A percentile compares a stretch with the other conserved stretches of the same genome.
Evolutionary conservation across 1,140 invertebrate genomes (phyloP).

Genomic region (Eupeodes corollae): DNA sequence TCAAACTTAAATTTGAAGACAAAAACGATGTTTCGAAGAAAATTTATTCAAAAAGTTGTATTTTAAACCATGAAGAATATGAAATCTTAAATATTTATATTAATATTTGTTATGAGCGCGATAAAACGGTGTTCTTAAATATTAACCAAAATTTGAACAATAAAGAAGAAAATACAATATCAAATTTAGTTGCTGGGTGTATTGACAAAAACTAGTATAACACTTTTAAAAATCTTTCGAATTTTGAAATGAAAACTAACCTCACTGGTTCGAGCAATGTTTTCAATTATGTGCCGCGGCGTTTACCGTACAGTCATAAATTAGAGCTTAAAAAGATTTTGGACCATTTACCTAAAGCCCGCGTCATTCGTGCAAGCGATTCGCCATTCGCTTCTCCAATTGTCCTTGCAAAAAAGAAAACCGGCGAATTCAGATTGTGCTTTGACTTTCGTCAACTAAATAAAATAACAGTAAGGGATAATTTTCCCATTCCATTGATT

Average conservation of each 20-base stretch:
- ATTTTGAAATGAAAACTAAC: no score
- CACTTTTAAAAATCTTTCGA: no score
- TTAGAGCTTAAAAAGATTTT: slow-evolving; percentile 15
- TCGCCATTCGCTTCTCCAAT: no score
- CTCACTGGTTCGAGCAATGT: neutral
- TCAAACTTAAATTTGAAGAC: neutral
- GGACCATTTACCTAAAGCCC: slow-evolving; percentile 10
- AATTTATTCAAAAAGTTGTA: neutral
- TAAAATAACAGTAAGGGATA: slow-evolving; percentile 20
- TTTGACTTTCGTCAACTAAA: slow-evolving; percentile 32
- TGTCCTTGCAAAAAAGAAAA: slow-evolving; percentile 10
- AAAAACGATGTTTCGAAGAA: neutral
- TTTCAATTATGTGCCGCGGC: slow-evolving; percentile 8
- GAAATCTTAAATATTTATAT: neutral
- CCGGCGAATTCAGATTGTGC: slow-evolving; percentile 18
- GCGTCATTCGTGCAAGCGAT: slow-evolving; percentile 16
- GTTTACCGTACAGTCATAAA: slow-evolving; percentile 15
- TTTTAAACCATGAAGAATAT: neutral
- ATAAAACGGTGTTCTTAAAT: no score
- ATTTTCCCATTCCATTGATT: slow-evolving; percentile 37
- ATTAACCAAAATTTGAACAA: no score
- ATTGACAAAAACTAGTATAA: neutral
- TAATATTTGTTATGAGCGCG: neutral
- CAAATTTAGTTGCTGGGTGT: neutral
- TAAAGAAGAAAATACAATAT: neutral